Conservation (phyloP, 2,797 vertebrate genomes). For the Iguana delicatissima region DNA sequence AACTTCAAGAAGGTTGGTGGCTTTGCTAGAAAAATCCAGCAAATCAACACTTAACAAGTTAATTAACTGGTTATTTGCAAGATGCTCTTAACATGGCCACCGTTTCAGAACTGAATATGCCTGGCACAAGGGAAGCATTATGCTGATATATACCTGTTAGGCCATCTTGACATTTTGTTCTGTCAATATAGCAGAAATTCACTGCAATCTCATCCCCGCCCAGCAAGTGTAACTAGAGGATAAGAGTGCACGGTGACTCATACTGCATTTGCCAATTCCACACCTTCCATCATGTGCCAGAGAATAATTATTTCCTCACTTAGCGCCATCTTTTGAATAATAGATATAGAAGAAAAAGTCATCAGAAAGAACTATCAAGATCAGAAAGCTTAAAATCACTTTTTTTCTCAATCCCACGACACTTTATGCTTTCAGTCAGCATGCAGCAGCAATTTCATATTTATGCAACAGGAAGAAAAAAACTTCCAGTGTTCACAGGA, state of each 20-base stretch:
- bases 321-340: slow-evolving; percentile 15
- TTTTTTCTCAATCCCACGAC: slow-evolving; percentile 18
- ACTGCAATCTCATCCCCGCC: not conserved
- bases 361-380: not conserved
- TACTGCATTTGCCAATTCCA: slow-evolving; percentile 60
- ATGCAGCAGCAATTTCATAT: not conserved
- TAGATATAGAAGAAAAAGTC: not conserved
- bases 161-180: not conserved
- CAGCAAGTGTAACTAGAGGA: not conserved
- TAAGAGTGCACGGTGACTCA: slow-evolving; percentile 42
- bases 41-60: too few species aligned
- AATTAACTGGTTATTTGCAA: too few species aligned
- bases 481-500: not conserved
- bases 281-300: slow-evolving; percentile 56
- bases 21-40: too few species aligned
- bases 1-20: too few species aligned
- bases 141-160: not conserved
- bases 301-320: slow-evolving; percentile 25
- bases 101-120: not conserved
- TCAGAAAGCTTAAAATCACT: slow-evolving; percentile 2
- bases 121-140: not conserved
- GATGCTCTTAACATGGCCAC: not conserved
- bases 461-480: slow-evolving; percentile 15
- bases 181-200: not conserved
- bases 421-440: not conserved